Evolutionary conservation across 2,797 vertebrate genomes (phyloP), one percentile per base, ranked within the genome.

Genomic region (Channa striata): DNA sequence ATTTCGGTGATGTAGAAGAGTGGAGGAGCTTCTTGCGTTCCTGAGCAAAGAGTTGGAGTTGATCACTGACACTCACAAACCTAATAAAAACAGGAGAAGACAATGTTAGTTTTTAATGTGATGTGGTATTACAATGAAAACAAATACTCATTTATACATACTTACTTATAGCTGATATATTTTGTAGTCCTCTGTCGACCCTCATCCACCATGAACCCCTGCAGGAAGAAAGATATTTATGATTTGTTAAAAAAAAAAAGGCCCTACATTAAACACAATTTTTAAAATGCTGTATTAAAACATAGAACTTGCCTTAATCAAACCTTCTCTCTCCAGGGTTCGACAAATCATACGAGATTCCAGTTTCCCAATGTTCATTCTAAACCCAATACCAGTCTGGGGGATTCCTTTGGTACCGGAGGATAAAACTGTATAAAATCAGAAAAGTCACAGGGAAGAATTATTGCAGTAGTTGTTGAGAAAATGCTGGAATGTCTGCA

Each of bases 161-260:
- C 86, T 14, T 91, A 98, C 66, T 90, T 92, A 47, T 97, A 95
- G 3, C 97, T 95, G 76, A 99, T 93, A 49, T 92, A 99, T 75
- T 97, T 99, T 11, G 96, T 99, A 0, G 95, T 98, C 68, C 98
- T 94, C 86, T 99, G 98, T 2, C 98, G 95, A 30, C 98, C 98
- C 84, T 96, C 95, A 5, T 99, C 98, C 75, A 95, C 97, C 97
- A 99, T 97, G 84, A 99, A 98, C 1, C 97, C 97, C 98, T 99
- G 86, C 30, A 80, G 48, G 20, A 7, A 7, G 4, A 53, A 56
- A 74, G 9, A 59, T 7, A 63, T 21, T 34, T 42, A 8, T 19
- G 10, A 8, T 30, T 16, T 21, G 16, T 49, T n/a, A n/a, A n/a
- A 14, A 43, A 9, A 9, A 39, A 58, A 39, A 2, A 12, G 12